Percentiles rank a stretch among this genome's conserved stretches.
Evolutionary conservation across 2,888 invertebrate genomes (phyloP).

Genomic region (Agriopis marginaria): DNA sequence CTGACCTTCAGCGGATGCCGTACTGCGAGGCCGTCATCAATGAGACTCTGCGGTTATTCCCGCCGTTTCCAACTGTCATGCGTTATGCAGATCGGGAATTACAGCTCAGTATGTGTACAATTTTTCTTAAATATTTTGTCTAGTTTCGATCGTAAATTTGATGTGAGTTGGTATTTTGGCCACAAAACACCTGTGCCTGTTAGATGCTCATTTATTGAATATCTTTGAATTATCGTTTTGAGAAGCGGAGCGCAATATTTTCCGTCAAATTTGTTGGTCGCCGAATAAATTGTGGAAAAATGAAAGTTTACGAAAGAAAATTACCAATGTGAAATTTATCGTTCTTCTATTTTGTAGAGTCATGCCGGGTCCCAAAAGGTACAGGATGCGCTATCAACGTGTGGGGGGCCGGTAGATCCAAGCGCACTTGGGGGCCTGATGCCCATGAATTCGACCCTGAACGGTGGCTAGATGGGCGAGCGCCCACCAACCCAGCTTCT

Average conservation of each 20-base stretch:
- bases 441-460: slow-evolving; percentile 64
- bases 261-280: too few species aligned
- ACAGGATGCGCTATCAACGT: slow-evolving; percentile 56
- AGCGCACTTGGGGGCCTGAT: slow-evolving; percentile 63
- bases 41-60: slow-evolving; percentile 67
- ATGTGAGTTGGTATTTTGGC: too few species aligned
- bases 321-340: not conserved
- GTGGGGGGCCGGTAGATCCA: slow-evolving; percentile 67
- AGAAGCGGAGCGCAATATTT: too few species aligned
- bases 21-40: slow-evolving; percentile 68
- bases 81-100: slow-evolving; percentile 65
- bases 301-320: not conserved
- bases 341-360: slow-evolving; percentile 51
- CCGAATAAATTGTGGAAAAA: too few species aligned
- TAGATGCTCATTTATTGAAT: too few species aligned
- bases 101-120: slow-evolving; percentile 55
- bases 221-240: too few species aligned
- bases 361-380: slow-evolving; percentile 62
- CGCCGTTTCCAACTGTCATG: slow-evolving; percentile 60
- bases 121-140: too few species aligned
- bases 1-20: slow-evolving; percentile 60
- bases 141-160: too few species aligned
- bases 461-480: slow-evolving; percentile 60
- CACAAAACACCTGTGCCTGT: too few species aligned
- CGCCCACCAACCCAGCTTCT: slow-evolving; percentile 50